Base-by-base conservation (phyloP, 2,888 invertebrate species). In the Choristoneura rosaceana region DNA sequence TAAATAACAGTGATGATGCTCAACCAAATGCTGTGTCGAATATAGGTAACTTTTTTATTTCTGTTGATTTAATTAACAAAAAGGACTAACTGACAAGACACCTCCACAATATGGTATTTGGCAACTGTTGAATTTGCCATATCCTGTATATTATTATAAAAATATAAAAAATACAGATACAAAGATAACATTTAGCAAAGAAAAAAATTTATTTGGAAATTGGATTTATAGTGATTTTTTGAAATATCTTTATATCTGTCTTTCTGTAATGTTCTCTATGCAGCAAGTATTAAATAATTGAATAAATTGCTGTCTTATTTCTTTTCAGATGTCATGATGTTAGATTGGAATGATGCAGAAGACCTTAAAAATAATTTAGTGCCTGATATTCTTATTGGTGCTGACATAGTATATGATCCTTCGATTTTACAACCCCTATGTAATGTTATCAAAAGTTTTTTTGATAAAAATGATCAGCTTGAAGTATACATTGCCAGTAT, bases 351-450 rank as follows among this genome's bases (percentile, higher is more conserved):
- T 79, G 68, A 80, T 50, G 73, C 83, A 52, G 80, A 85, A 65
- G 74, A 86, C 75, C 17, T 88, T 38, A 75, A 80, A 10, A 64
- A 73, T 17, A 71, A 79, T 73, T 68, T 87, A n/a, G 71, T 77
- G 62, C 93, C 93, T 74, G 92, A 94, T 78, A 75, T 93, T 60
- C 74, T 93, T 50, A 87, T 94, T 77, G 94, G 93, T 43, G 88
- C 93, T 64, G 94, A 93, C 78, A 90, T 94, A 77, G 87, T 93
- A 1, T 93, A 92, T 84, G 94, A 94, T 78, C 93, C 93, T 47
- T 80, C 84, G 59, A 87, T 91, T 80, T 77, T 93, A 67, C 68
- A 83, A 62, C 83, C 90, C 17, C 83, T 94, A 10, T 86, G 88
- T 75, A 86, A 88, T 76, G 85, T 89, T 15, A 75, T 93, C 9